Percentiles rank a stretch among this genome's conserved stretches.
Conservation (phyloP, 2,888 invertebrate genomes). For the Lasioglossum marginatum region DNA sequence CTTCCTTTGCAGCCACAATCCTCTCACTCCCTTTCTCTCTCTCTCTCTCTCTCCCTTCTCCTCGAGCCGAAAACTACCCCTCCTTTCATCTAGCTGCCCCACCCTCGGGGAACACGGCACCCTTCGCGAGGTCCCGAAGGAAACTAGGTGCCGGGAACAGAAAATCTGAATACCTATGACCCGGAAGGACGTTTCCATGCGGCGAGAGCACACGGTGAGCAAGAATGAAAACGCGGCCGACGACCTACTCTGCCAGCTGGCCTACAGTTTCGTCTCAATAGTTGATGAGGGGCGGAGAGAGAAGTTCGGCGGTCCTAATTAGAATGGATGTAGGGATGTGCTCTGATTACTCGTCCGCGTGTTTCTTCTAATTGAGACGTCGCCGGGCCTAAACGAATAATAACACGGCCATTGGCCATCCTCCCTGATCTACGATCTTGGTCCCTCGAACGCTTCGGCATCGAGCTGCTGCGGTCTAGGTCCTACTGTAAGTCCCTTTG, state of each 20-base stretch:
- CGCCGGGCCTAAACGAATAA: neutral
- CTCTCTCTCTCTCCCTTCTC: conserved; percentile 67
- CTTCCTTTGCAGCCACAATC: conserved; percentile 66
- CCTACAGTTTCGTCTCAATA: conserved; percentile 7
- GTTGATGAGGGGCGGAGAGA: conserved; percentile 12
- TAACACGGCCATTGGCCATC: neutral
- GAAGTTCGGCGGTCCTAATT: conserved; percentile 32
- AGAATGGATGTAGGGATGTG: conserved; percentile 35
- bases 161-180: conserved; percentile 75
- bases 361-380: conserved; percentile 23
- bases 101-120: conserved; percentile 57
- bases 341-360: conserved; percentile 25
- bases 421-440: neutral
- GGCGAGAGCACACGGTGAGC: conserved; percentile 56
- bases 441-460: neutral
- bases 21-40: conserved; percentile 24
- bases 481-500: too few relatives aligned
- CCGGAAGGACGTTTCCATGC: conserved; percentile 73
- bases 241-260: neutral
- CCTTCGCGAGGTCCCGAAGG: conserved; percentile 65
- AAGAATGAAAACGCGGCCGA: conserved; percentile 41
- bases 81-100: conserved; percentile 45
- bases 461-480: too few relatives aligned
- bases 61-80: conserved; percentile 56
- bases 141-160: conserved; percentile 59